Conservation (phyloP, 2,888 invertebrate genomes). For the Euphydryas editha region DNA sequence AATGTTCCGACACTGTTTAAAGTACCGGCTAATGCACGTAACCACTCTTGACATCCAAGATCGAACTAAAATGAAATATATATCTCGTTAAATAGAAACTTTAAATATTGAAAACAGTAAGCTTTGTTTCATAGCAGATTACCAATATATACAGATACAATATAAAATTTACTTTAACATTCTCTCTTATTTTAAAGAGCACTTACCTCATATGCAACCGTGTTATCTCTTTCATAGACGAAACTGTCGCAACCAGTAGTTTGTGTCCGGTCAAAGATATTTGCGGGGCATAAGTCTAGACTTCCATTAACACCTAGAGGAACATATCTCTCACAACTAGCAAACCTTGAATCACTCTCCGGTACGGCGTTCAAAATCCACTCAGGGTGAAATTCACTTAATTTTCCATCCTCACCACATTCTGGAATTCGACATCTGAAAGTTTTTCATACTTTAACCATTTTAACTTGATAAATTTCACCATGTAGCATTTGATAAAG, state of each 20-base stretch:
- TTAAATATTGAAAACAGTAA: neutral
- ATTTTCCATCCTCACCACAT: constrained; percentile 58
- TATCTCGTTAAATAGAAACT: neutral
- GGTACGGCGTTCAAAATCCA: constrained; percentile 68
- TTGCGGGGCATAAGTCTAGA: constrained; percentile 54
- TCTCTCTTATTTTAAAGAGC: no score
- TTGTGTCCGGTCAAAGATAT: constrained; percentile 50
- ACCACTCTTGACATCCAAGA: constrained; percentile 85
- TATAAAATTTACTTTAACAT: no score
- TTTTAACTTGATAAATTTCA: neutral
- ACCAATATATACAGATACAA: neutral
- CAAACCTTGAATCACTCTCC: constrained; percentile 55
- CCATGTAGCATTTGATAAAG: neutral
- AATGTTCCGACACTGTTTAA: constrained; percentile 86
- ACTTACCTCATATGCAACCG: constrained; percentile 52
- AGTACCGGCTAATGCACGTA: constrained; percentile 86
- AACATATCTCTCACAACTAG: constrained; percentile 63
- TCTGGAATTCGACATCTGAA: constrained; percentile 71
- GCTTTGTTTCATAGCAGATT: neutral
- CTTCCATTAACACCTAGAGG: constrained; percentile 46
- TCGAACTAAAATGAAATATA: constrained; percentile 69
- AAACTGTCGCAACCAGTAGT: constrained; percentile 44
- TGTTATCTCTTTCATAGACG: constrained; percentile 46
- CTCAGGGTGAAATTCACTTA: constrained; percentile 46
- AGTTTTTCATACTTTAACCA: neutral